A percentile compares a stretch with the other conserved stretches of the same genome.
Evolutionary conservation across 1,140 invertebrate species (phyloP).

Genomic region (Lepidurus arcticus): DNA sequence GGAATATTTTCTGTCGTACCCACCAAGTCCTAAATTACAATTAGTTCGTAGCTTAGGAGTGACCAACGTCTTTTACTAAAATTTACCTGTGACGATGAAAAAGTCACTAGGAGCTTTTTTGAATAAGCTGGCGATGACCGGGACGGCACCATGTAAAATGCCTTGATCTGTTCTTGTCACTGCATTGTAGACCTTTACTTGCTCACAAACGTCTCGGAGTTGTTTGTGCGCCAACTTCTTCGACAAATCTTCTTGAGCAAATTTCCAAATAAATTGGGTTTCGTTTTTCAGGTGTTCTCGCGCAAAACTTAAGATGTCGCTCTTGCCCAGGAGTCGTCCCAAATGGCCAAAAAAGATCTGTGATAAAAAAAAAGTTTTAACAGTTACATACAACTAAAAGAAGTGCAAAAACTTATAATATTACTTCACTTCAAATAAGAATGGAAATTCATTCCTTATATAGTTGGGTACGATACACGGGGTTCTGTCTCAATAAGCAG

Average conservation of each 20-base stretch:
- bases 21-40: no score
- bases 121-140: neutral
- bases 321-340: neutral
- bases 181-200: neutral
- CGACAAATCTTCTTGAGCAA: neutral
- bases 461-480: neutral
- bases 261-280: neutral
- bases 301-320: neutral
- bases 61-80: no score
- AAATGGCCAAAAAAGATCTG: neutral
- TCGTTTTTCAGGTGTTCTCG: neutral
- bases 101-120: neutral
- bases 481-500: neutral
- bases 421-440: neutral
- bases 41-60: no score
- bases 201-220: neutral
- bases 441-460: neutral
- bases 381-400: neutral
- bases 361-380: neutral
- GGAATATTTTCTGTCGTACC: no score
- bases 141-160: neutral
- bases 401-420: neutral
- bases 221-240: neutral
- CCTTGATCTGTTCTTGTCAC: neutral
- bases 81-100: no score